Base-by-base conservation (phyloP, 2,888 invertebrate species). In the Erebia ligea region DNA sequence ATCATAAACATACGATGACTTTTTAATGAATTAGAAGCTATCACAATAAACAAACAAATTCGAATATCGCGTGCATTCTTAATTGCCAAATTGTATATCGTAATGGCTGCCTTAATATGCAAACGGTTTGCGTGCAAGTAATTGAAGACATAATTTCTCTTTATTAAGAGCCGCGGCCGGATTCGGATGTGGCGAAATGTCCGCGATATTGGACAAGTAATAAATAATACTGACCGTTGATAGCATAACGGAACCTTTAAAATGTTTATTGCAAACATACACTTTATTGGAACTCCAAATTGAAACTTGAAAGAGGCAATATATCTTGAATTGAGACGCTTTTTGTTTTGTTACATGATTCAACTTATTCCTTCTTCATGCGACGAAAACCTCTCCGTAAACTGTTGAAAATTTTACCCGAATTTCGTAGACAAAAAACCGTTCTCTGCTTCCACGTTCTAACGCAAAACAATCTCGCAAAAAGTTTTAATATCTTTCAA, bases 121-220 rank as follows among this genome's bases (percentile, higher is more conserved):
- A 76, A 75, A 81, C 80, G 77, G 76, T 70, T 86, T 82, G 86
- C 84, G 80, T 84, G 85, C 80, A 71, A 76, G 79, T 85, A 85
- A 88, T 86, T 83, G 82, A 80, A 79, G 77, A 75, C 56, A 77
- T 80, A 81, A 80, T 78, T 80, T 79, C 75, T 73, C 74, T 75
- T 77, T 75, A 73, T 78, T 79, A 82, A 84, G 81, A 78, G 81
- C 80, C 79, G 82, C 76, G 63, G 63, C 63, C 67, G 45, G 57
- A 62, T 67, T 73, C 70, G 73, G 68, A 67, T 75, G 74, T 77
- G 79, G 80, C 80, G 74, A 74, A 73, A 74, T 73, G 73, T 74
- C 70, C 70, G 62, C 57, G 56, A 50, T 52, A 45, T 54, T 65
- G 65, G 65, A 69, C 50, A 40, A 69, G 59, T 52, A 52, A 58